Percentiles rank a stretch among this genome's conserved stretches.
Conservation (phyloP, 2,113 vertebrate species). For the Felis chaus region DNA sequence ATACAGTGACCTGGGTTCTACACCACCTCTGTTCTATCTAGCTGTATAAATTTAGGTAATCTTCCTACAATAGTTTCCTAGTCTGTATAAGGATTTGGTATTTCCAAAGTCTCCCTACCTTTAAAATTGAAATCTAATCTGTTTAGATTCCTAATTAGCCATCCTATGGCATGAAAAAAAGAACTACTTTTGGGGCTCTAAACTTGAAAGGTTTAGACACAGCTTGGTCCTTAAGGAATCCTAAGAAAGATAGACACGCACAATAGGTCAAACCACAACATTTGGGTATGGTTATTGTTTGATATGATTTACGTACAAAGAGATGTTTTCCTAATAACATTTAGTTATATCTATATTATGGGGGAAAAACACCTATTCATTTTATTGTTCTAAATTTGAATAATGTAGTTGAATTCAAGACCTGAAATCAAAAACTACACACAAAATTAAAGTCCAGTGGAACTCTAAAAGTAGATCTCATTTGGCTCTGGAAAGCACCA, state of each 20-base stretch:
- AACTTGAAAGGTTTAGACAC: not conserved
- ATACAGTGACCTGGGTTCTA: not conserved
- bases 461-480: not conserved
- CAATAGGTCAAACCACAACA: not conserved
- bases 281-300: not conserved
- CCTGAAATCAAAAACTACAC: not conserved
- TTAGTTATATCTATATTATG: not conserved
- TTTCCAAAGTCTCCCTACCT: not conserved
- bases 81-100: not conserved
- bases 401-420: not conserved
- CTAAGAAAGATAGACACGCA: not conserved
- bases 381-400: conserved; percentile 1
- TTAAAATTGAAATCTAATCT: conserved; percentile 15
- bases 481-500: not conserved
- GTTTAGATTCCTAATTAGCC: not conserved
- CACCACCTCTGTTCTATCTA: not conserved
- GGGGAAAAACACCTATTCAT: not conserved
- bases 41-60: not conserved
- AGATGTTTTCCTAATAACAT: not conserved
- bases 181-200: not conserved
- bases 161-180: not conserved
- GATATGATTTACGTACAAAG: not conserved
- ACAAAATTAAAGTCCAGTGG: not conserved
- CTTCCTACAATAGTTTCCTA: not conserved
- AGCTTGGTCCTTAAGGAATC: not conserved